Base-by-base conservation (phyloP, 2,113 vertebrate species). In the Procapra przewalskii region DNA sequence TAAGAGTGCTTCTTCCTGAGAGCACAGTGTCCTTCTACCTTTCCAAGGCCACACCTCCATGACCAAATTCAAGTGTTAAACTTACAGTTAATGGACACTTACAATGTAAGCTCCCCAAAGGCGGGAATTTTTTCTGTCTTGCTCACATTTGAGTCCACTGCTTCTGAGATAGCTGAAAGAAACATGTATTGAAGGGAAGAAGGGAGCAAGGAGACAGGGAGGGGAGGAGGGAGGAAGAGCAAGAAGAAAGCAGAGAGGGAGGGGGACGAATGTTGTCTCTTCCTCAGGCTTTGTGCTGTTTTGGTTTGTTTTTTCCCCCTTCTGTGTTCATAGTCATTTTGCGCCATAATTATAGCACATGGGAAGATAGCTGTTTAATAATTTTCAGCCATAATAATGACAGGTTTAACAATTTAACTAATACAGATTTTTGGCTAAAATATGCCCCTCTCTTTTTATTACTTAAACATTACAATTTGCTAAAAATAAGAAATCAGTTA, bases 31-130 rank as follows among this genome's bases (percentile, higher is more conserved):
- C 48, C 12, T 4, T 88, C 50, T 62, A 60, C 16, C 25, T 92
- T 87, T 91, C 5, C 5, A 94, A 95, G 92, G 6, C 43, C 71
- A 17, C 40, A 25, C 0, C 43, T 89, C 43, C 40, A 59, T 86
- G 25, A 82, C 48, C 91, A 92, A 96, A 96, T 45, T 82, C 25
- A 96, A 86, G 21, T 48, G 43, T 91, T 89, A 71, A 77, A 93
- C 48, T 82, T 96, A 93, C n/a, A 96, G 60, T 79, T 64, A 79
- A 81, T 48, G 55, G 43, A 9, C 31, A 62, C 21, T 48, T 84
- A 55, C 96, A 92, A 87, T 52, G 14, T 15, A 80, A 88, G 11
- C n/a, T 64, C 12, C 17, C 40, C 48, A 60, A 64, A 91, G 12
- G 1, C 60, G 54, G 2, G 27, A 52, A 52, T 17, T 33, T 55